Base-by-base conservation (phyloP, 2,888 invertebrate genomes). In the Desoria tigrina region DNA sequence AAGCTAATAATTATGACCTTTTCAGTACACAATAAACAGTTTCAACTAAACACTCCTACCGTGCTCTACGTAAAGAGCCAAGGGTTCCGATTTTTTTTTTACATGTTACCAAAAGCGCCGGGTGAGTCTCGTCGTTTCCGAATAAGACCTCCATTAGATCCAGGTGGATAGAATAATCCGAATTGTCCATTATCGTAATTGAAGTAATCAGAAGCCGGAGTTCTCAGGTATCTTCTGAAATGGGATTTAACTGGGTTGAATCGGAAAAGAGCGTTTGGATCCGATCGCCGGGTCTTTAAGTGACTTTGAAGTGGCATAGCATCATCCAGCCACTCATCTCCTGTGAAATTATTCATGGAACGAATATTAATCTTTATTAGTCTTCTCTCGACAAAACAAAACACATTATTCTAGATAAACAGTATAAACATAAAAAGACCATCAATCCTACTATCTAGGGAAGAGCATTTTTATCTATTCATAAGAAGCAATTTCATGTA, bases 181-280 rank as follows among this genome's bases (percentile, higher is more conserved):
- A 69, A 69, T 16, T 49, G 60, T 54, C 69, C 69, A 32, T 24
- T 24, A 16, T 54, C 54, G 27, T 54, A 54, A 39, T 61, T 61
- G 16, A 28, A 18, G 21, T 18, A 16, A 11, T 28, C 58, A 59
- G 54, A 54, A 1, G 61, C 61, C 56, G 42, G 42, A 11, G 65
- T 57, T 54, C 66, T 23, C 24, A 66, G 32, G 39, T 63, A 66
- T 21, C 69, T 39, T 24, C 69, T 66, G 56, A 69, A 69, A 59
- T 69, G 69, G 7, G 66, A 66, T 27, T 69, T 66, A n/a, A 69
- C 63, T 3, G 69, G 69, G 37, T 66, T 66, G 54, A 63, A 67
- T 27, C 63, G 55, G 42, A 66, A 66, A 26, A 63, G 63, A 27
- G 59, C 63, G 45, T 62, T 65, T 26, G 28, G 56, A 51, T 23